Conservation (phyloP, 2,113 vertebrate genomes). For the Erythrocercus mccallii region DNA sequence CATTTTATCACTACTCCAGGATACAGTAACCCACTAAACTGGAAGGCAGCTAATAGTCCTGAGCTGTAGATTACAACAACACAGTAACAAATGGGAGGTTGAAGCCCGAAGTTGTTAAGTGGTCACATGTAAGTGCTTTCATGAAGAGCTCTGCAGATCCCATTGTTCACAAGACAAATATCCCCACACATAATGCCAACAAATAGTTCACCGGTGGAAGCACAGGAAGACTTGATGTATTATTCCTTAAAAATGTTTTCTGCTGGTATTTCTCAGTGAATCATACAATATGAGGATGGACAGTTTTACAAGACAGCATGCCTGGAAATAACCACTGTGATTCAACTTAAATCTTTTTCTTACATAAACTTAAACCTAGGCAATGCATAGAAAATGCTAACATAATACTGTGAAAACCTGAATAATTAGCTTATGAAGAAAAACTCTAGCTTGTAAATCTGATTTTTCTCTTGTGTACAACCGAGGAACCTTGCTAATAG, state of each 20-base stretch:
- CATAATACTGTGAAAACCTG: background rate
- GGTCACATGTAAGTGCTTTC: background rate
- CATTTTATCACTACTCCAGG: background rate
- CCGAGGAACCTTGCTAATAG: background rate
- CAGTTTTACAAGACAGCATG: background rate
- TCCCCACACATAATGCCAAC: background rate
- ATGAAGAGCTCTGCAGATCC: background rate
- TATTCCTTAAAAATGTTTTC: background rate
- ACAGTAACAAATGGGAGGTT: background rate
- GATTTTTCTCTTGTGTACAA: background rate
- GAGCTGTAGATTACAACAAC: background rate
- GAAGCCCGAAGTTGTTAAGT: background rate
- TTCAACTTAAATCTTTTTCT: background rate
- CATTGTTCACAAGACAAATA: background rate
- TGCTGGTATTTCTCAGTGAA: background rate
- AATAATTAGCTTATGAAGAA: background rate
- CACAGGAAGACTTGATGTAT: background rate
- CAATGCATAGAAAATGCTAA: background rate
- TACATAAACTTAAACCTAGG: background rate
- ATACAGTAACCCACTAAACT: background rate
- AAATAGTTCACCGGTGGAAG: background rate
- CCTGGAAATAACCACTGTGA: background rate
- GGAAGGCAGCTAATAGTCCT: background rate
- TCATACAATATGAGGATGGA: background rate
- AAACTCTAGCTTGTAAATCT: background rate